Percentiles rank a stretch among this genome's conserved stretches.
phyloP scores from a whole-genome alignment of 2,888 invertebrate species.

The Sceliomorpha sp. region DNA sequence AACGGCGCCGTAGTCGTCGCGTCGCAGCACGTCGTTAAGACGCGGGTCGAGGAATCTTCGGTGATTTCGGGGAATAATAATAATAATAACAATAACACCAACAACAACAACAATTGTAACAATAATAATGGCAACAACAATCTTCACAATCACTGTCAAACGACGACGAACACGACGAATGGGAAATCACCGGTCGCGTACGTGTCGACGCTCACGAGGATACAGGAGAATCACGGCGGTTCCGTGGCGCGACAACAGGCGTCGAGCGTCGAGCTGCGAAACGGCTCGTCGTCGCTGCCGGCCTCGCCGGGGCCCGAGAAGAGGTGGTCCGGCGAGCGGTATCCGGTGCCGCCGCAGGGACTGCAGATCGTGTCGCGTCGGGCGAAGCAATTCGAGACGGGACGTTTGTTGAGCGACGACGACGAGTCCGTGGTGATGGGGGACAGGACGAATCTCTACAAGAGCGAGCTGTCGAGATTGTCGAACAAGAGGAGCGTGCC shows the following conservation, averaged over 20 bases:
- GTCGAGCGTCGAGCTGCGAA: slow-evolving; percentile 77
- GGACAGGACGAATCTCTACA: slow-evolving; percentile 85
- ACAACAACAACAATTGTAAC: slow-evolving; percentile 43
- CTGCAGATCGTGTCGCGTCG: slow-evolving; percentile 87
- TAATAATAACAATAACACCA: slow-evolving; percentile 44
- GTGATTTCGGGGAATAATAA: slow-evolving; percentile 6
- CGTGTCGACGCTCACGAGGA: slow-evolving; percentile 84
- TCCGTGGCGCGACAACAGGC: slow-evolving; percentile 60
- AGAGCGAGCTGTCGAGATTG: slow-evolving; percentile 85
- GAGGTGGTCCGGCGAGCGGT: slow-evolving; percentile 70
- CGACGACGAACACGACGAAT: slow-evolving; percentile 50
- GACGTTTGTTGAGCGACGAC: slow-evolving; percentile 82
- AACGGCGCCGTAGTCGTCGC: slow-evolving; percentile 8
- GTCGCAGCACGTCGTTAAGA: slow-evolving; percentile 6
- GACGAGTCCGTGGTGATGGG: slow-evolving; percentile 81
- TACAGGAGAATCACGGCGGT: slow-evolving; percentile 83
- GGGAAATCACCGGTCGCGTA: slow-evolving; percentile 79
- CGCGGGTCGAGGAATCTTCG: slow-evolving; percentile 32
- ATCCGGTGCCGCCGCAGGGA: slow-evolving; percentile 75
- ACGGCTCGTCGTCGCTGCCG: slow-evolving; percentile 80
- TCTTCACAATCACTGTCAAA: slow-evolving; percentile 79
- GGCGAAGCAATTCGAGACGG: slow-evolving; percentile 87
- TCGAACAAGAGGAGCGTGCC: slow-evolving; percentile 86
- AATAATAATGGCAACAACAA: slow-evolving; percentile 71
- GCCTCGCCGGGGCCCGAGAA: slow-evolving; percentile 77